These are phyloP conservation scores for Anguilla obscura DNA, from an alignment of 2,797 vertebrate genomes.

Conservation along the genomic window DNA sequence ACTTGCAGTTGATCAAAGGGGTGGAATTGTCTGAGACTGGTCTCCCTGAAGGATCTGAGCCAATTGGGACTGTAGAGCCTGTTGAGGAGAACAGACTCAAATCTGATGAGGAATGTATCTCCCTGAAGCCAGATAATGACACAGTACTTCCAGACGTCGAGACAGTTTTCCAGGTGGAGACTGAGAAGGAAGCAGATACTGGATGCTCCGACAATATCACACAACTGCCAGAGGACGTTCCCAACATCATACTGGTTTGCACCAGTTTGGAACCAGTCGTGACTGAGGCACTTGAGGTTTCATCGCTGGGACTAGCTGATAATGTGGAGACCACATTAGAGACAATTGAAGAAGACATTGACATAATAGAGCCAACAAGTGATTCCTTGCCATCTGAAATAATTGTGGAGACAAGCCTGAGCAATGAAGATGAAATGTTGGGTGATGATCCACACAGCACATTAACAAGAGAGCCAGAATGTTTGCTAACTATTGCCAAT, in stretches of 20 bases:
- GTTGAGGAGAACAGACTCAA: not conserved
- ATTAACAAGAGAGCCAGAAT: conserved; percentile 8
- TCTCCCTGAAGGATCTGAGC: not conserved
- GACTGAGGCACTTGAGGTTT: not conserved
- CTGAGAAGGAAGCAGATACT: not conserved
- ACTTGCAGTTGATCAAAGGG: not conserved
- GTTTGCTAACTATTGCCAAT: not conserved
- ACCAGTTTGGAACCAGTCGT: not conserved
- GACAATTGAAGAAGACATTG: not conserved
- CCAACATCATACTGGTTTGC: not conserved
- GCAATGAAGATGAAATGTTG: conserved; percentile 24
- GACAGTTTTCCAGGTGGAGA: not conserved
- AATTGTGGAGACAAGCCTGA: not conserved
- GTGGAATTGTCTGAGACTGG: not conserved
- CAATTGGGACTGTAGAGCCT: not conserved
- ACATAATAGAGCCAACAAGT: not conserved
- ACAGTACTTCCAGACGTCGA: not conserved
- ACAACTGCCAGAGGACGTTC: not conserved
- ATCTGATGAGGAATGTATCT: not conserved
- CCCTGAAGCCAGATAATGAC: not conserved
- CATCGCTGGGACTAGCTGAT: not conserved
- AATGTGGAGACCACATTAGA: not conserved
- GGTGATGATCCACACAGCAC: conserved; percentile 18
- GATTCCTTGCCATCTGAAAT: not conserved
- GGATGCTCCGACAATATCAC: too few species aligned